Base-by-base conservation (phyloP, 1,140 invertebrate genomes). In the Samia ricini region DNA sequence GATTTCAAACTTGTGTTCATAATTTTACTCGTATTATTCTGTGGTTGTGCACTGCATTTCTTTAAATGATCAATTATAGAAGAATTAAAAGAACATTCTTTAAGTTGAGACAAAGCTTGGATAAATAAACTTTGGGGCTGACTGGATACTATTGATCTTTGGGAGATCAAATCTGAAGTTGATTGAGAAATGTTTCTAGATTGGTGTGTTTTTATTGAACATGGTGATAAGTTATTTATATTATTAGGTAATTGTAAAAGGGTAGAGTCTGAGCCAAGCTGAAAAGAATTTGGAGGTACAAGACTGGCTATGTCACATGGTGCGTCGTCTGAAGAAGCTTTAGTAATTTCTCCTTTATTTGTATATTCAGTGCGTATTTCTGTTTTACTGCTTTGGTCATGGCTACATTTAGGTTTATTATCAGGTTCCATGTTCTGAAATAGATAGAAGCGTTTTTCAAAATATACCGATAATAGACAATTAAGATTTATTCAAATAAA, bases 31-130 rank as follows among this genome's bases (percentile, higher is more conserved):
- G 8, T 22, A 24, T 58, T 56, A 20, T 36, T 10, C 3, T 42
- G 33, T 12, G 7, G 15, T 42, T 15, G 8, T 42, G n/a, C 7
- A 0, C 10, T 12, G 15, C 12, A 42, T 42, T 18, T 60, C 4
- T 15, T 51, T 20, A 65, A 62, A 22, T 33, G 48, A 36, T 64
- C 63, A 10, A 64, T 42, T 15, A 70, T 23, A 10, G 60, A 51
- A 33, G 60, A 49, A 57, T 48, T 68, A 23, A 64, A 51, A 42
- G 83, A 79, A 61, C 61, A 79, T 57, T 82, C 76, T 19, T 83
- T 86, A 64, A 89, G 62, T 67, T 83, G 81, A 21, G 77, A 60
- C 24, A 89, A 52, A 2, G 85, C 83, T 71, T 80, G 74, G 8
- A 81, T 50, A 56, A 85, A 81, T 66, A 89, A 67, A 4, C 77